Percentiles rank a stretch among this genome's conserved stretches.
These are phyloP conservation scores for Elysia chlorotica DNA, from an alignment of 1,140 invertebrate species.

Conservation along the genomic window DNA sequence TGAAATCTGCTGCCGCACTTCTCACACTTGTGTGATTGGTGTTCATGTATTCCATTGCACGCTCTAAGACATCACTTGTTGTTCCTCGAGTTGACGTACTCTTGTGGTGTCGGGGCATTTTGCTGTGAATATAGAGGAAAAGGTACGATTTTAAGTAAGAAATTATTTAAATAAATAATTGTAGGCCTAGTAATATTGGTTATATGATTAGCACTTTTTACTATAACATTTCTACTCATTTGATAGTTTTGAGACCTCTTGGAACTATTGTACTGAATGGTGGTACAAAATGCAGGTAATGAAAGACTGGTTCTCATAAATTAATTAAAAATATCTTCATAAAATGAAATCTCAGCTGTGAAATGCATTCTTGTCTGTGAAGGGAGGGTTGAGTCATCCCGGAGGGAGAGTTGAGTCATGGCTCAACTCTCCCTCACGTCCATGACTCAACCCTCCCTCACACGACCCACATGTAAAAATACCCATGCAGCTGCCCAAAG, in stretches of 20 bases:
- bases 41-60: not conserved
- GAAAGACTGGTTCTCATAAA: too few species aligned
- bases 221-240: not conserved
- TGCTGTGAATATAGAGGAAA: not conserved
- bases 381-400: too few species aligned
- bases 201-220: not conserved
- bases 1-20: not conserved
- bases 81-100: not conserved
- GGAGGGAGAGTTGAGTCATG: conserved; percentile 4
- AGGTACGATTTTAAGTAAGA: not conserved
- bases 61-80: not conserved
- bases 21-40: not conserved
- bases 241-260: not conserved
- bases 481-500: too few species aligned
- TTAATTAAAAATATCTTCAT: too few species aligned
- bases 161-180: not conserved
- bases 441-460: not conserved
- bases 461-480: not conserved
- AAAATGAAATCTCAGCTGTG: not conserved
- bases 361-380: too few species aligned
- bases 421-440: not conserved
- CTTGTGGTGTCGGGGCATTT: not conserved
- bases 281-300: too few species aligned
- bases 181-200: not conserved
- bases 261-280: not conserved